Conservation (phyloP, 2,888 invertebrate genomes). For the Pheosia tremula region DNA sequence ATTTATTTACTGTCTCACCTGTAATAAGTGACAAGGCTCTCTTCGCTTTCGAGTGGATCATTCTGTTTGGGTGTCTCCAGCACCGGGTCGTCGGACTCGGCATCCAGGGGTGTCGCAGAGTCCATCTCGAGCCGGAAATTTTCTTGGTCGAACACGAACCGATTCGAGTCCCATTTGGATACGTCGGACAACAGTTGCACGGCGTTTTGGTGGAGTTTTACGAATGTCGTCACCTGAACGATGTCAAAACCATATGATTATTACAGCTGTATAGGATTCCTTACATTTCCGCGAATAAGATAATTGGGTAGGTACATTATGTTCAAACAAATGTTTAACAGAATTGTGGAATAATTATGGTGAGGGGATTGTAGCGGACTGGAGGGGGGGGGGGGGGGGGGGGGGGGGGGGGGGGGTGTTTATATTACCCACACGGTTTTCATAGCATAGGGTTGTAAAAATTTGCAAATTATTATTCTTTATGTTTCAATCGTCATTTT, state of each 20-base stretch:
- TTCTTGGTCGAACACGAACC: constrained; percentile 83
- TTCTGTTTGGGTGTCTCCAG: constrained; percentile 66
- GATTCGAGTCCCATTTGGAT: constrained; percentile 83
- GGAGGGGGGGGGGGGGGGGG: no score
- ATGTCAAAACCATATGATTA: not conserved
- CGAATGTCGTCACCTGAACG: constrained; percentile 80
- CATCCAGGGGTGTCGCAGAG: constrained; percentile 68
- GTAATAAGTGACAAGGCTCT: constrained; percentile 76
- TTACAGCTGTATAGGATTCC: no score
- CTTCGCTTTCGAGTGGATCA: constrained; percentile 80
- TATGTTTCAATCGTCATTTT: no score
- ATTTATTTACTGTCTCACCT: constrained; percentile 54
- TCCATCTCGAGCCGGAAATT: constrained; percentile 81
- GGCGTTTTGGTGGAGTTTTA: constrained; percentile 84
- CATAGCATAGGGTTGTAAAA: no score
- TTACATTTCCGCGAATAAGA: no score
- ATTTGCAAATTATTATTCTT: no score
- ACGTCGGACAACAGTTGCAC: constrained; percentile 83
- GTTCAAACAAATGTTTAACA: no score
- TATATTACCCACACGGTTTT: no score
- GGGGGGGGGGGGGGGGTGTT: no score
- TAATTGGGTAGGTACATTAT: no score
- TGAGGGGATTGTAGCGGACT: no score
- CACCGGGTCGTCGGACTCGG: constrained; percentile 80
- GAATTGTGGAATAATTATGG: no score